Evolutionary conservation across 2,797 vertebrate genomes (phyloP).

Genomic region (Sebastes taczanowskii): DNA sequence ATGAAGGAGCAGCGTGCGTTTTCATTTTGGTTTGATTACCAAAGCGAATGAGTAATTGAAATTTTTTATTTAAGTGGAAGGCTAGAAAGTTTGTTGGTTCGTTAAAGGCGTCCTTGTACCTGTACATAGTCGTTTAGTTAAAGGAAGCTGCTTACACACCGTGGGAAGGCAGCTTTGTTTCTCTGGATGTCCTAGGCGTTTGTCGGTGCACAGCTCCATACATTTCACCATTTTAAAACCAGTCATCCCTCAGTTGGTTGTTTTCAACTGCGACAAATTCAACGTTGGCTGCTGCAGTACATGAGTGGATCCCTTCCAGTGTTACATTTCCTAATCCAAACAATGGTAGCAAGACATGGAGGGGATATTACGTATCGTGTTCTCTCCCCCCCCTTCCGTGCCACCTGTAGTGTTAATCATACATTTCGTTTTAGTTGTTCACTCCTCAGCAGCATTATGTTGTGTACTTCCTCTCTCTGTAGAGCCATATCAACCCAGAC

Average conservation of each 20-base stretch:
- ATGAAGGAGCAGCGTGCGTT: constrained; percentile 7
- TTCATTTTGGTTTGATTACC: constrained; percentile 18
- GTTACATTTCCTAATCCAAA: constrained; percentile 3
- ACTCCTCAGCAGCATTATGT: constrained; percentile 14
- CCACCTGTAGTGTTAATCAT: constrained; percentile 34
- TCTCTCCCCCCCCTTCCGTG: neutral
- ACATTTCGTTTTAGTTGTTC: neutral
- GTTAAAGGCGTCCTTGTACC: neutral
- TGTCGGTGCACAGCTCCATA: neutral
- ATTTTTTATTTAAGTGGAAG: neutral
- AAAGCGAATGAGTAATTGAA: constrained; percentile 4
- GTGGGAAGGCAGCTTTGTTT: neutral
- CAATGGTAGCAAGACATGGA: constrained; percentile 21
- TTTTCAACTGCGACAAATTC: neutral
- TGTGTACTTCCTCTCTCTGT: constrained; percentile 3
- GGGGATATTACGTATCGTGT: neutral
- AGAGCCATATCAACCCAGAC: constrained; percentile 34
- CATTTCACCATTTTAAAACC: constrained; percentile 4
- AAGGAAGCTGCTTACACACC: neutral
- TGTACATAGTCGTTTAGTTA: neutral
- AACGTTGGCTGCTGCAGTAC: constrained; percentile 5
- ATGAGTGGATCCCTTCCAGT: neutral
- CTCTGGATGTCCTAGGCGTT: neutral
- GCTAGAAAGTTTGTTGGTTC: neutral
- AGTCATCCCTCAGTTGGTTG: neutral